Evolutionary conservation across 2,113 vertebrate species (phyloP).

Genomic region (Albula glossodonta): DNA sequence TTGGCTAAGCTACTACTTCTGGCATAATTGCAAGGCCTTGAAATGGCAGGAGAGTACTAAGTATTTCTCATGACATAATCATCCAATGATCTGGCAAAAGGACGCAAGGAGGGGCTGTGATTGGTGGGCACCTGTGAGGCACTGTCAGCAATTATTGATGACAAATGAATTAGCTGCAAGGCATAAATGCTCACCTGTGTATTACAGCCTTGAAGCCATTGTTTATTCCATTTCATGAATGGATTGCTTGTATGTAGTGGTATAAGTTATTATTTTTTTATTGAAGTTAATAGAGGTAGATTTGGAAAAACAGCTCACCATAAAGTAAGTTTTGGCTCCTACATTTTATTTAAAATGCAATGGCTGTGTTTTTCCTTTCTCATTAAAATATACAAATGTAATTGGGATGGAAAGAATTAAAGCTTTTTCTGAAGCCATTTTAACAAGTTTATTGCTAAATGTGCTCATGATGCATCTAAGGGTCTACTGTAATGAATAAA

Average conservation of each 20-base stretch:
- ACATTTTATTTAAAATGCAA: constrained; percentile 27
- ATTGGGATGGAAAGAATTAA: constrained; percentile 9
- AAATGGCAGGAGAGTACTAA: background rate
- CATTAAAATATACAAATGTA: constrained; percentile 24
- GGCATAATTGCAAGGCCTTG: background rate
- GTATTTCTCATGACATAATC: background rate
- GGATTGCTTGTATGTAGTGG: constrained; percentile 28
- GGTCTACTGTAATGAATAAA: background rate
- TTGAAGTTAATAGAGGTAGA: constrained; percentile 32
- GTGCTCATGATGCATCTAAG: background rate
- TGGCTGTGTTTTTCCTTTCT: constrained; percentile 25
- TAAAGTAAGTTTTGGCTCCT: constrained; percentile 26
- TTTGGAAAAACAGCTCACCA: constrained; percentile 28
- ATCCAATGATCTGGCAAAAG: background rate
- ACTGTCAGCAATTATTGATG: background rate
- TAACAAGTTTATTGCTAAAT: background rate
- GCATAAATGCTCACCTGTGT: constrained; percentile 17
- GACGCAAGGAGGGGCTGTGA: background rate
- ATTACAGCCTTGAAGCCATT: constrained; percentile 14
- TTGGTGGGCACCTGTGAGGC: background rate
- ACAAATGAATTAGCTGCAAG: constrained; percentile 7
- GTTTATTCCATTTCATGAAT: constrained; percentile 37
- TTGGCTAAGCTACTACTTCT: background rate
- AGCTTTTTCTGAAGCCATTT: background rate
- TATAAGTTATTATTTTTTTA: constrained; percentile 32